These are phyloP conservation scores for Mimumesa dahlbomi DNA, from an alignment of 2,888 invertebrate genomes.

Conservation along the genomic window DNA sequence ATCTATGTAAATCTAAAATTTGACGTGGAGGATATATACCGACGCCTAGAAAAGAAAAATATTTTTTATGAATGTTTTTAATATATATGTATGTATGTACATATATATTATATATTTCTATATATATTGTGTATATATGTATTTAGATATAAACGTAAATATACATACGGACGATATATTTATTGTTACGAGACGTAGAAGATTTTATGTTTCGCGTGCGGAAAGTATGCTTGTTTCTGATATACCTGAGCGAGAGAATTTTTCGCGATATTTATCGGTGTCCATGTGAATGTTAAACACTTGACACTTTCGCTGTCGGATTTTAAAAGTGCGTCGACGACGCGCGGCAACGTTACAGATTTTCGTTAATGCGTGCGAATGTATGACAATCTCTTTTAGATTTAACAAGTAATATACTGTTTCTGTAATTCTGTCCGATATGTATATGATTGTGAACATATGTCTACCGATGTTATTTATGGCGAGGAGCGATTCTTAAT, in stretches of 20 bases:
- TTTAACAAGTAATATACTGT: too few species aligned
- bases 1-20: constrained; percentile 36
- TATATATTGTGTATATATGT: constrained; percentile 70
- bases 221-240: constrained; percentile 29
- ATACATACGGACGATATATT: constrained; percentile 22
- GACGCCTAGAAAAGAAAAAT: constrained; percentile 52
- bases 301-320: constrained; percentile 1
- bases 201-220: constrained; percentile 46
- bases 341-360: constrained; percentile 10
- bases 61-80: constrained; percentile 68
- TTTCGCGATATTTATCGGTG: constrained; percentile 28
- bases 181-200: constrained; percentile 52
- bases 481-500: too few species aligned
- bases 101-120: constrained; percentile 31
- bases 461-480: too few species aligned
- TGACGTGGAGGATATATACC: not conserved
- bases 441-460: too few species aligned
- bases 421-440: too few species aligned
- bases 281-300: not conserved
- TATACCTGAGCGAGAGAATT: constrained; percentile 26
- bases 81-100: constrained; percentile 45
- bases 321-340: too few species aligned
- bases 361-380: constrained; percentile 31
- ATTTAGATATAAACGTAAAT: constrained; percentile 50
- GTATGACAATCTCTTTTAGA: constrained; percentile 1